phyloP scores from a whole-genome alignment of 2,888 invertebrate species.

The Acanthopleura granulata region DNA sequence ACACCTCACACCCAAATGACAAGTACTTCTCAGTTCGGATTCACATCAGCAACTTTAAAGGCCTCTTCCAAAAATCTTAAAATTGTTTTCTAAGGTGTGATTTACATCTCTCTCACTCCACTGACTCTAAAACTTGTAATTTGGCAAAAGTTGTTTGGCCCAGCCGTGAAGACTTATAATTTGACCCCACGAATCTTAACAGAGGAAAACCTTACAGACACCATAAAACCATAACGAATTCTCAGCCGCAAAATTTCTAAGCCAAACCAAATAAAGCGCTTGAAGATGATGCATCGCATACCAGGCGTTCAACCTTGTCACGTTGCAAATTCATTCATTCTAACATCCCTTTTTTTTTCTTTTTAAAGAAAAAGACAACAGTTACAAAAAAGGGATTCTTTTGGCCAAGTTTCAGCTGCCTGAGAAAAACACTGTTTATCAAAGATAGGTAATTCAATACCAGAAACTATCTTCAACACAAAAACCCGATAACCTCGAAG shows the following conservation, averaged over 20 bases:
- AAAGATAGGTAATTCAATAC: too few species aligned
- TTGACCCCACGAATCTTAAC: background rate
- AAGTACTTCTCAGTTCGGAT: background rate
- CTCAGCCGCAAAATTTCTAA: background rate
- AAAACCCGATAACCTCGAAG: too few species aligned
- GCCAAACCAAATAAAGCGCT: background rate
- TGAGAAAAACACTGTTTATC: too few species aligned
- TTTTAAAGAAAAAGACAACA: too few species aligned
- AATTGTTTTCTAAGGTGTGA: background rate
- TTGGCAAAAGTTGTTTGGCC: background rate
- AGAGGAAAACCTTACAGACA: too few species aligned
- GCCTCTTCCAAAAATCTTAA: background rate
- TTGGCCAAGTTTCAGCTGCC: too few species aligned
- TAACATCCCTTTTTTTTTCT: background rate
- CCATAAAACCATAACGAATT: too few species aligned
- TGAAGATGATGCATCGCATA: conserved; percentile 3
- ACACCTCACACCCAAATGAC: background rate
- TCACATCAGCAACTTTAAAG: background rate
- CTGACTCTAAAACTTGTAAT: background rate
- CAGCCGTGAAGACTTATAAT: background rate
- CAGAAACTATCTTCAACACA: too few species aligned
- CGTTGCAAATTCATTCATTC: background rate
- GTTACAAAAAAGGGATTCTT: too few species aligned
- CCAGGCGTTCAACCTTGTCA: background rate
- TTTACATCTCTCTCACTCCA: conserved; percentile 11